Evolutionary conservation across 2,797 vertebrate species (phyloP).

Genomic region (Alauda arvensis): DNA sequence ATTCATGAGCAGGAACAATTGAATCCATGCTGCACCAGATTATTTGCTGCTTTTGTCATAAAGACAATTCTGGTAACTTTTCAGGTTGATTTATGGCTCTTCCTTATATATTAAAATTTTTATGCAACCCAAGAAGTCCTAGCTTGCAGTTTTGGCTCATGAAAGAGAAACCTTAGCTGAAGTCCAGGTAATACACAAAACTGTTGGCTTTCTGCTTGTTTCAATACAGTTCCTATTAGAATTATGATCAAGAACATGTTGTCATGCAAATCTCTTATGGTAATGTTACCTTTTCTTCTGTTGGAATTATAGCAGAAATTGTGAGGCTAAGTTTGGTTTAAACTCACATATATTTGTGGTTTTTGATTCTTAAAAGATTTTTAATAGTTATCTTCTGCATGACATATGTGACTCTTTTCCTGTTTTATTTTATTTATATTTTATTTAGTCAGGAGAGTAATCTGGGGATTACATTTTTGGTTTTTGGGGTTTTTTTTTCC

Average conservation of each 20-base stretch:
- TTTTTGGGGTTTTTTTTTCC: neutral
- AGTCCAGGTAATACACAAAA: neutral
- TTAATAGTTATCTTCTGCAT: neutral
- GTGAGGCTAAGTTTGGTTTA: neutral
- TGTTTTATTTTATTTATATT: neutral
- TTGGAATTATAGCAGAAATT: neutral
- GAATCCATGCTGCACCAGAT: neutral
- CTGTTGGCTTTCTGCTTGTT: neutral
- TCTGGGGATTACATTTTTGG: neutral
- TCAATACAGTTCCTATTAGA: neutral
- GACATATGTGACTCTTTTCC: neutral
- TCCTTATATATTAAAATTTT: neutral
- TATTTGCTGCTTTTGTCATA: neutral
- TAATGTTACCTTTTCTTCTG: neutral
- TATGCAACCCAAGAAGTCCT: neutral
- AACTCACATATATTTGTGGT: accelerated
- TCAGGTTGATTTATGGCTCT: neutral
- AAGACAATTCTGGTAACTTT: neutral
- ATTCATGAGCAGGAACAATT: neutral
- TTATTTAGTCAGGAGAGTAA: neutral
- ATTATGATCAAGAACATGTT: neutral
- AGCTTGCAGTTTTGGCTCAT: neutral
- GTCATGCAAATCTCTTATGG: neutral
- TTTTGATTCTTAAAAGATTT: neutral
- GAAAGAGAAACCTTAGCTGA: neutral